Evolutionary conservation across 2,113 vertebrate genomes (phyloP), one percentile per base, ranked within the genome.

Genomic region (Glaucidium brasilianum): DNA sequence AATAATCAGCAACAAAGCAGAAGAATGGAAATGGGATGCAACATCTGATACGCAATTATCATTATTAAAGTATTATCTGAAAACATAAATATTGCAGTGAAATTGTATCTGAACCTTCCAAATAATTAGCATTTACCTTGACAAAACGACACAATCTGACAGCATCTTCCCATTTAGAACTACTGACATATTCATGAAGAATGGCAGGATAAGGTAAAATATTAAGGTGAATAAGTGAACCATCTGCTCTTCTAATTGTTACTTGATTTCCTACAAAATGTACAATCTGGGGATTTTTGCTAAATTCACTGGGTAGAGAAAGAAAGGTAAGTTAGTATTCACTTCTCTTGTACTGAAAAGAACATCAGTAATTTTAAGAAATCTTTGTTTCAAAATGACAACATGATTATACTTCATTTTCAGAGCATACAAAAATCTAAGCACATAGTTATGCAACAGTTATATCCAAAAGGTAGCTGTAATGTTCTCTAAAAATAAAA

Each of bases 141-240:
- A 99, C 99, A n/a, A 99, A 99, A n/a, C 99, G 98, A 76, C 99
- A 99, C 66, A 99, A 97, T 52, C 99, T 97, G 63, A 99, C 93
- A 3, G 99, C 99, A 25, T 99, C 99, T 62, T 99, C 99, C 99
- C 99, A 99, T 41, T 98, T 97, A 22, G 98, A 97, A 37, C 98
- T 76, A 92, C 97, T 85, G 55, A 98, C 96, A 59, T 99, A 98
- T 29, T 98, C 98, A 11, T 99, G 99, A 35, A 99, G 99, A 58
- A 99, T 98, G 6, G 97, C 97, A 7, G 99, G 98, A 90, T 99
- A 99, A 1, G 99, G 99, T 3, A 99, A 98, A 23, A 99, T 82
- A 47, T 73, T 98, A 83, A 98, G 98, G 94, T 99, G 99, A n/a
- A 99, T 96, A 37, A 99, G 97, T 8, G 99, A 99, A 8, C 99